phyloP scores from a whole-genome alignment of 2,888 invertebrate genomes.

The Temnothorax rugatulus region DNA sequence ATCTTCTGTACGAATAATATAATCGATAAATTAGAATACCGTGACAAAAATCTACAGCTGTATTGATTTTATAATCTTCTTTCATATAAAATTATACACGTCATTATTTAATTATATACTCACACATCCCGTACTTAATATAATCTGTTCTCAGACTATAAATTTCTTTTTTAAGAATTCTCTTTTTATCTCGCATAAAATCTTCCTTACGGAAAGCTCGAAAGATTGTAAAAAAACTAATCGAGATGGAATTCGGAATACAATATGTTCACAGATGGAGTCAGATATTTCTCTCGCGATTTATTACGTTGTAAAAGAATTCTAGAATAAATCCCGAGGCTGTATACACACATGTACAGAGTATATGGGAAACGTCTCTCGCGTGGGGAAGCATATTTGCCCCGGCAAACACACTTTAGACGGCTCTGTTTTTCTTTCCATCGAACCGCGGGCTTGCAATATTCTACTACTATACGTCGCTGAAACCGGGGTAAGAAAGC shows the following conservation, averaged over 20 bases:
- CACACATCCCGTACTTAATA: neutral
- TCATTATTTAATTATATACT: neutral
- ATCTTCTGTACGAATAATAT: neutral
- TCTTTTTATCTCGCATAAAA: neutral
- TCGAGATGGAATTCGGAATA: conserved; percentile 9
- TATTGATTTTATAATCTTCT: neutral
- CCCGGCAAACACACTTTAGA: conserved; percentile 58
- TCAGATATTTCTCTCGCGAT: conserved; percentile 26
- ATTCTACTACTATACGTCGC: conserved; percentile 43
- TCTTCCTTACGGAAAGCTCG: neutral
- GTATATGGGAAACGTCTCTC: conserved; percentile 51
- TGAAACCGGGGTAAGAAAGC: conserved; percentile 49
- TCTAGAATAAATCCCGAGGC: conserved; percentile 37
- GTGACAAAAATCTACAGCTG: neutral
- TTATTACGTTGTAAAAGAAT: conserved; percentile 52
- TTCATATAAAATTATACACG: neutral
- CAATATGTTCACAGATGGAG: conserved; percentile 1
- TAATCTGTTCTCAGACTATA: neutral
- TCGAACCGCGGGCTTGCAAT: conserved; percentile 52
- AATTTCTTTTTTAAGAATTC: neutral
- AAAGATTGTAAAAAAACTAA: conserved; percentile 16
- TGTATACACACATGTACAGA: neutral
- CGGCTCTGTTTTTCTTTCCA: conserved; percentile 63
- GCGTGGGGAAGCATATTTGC: conserved; percentile 61
- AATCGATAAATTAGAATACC: neutral